These are phyloP conservation scores for Mixornis gularis DNA, from an alignment of 2,113 vertebrate genomes.

Conservation along the genomic window DNA sequence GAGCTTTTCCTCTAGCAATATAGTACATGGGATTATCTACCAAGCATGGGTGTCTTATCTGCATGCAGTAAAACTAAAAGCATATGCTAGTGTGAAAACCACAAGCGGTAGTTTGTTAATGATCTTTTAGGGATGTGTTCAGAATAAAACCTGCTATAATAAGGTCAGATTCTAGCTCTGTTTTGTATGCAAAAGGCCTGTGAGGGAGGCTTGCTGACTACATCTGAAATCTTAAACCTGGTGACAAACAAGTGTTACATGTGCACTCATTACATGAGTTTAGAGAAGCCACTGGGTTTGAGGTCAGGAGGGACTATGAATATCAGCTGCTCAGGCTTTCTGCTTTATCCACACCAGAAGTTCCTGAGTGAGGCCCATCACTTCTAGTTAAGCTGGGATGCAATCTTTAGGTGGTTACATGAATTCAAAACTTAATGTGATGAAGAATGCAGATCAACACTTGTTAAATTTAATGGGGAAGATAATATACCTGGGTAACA, in stretches of 20 bases:
- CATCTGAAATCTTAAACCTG: not conserved
- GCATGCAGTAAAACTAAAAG: not conserved
- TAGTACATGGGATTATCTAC: not conserved
- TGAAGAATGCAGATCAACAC: not conserved
- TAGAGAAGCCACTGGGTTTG: not conserved
- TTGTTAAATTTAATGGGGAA: not conserved
- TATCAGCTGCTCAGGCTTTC: not conserved
- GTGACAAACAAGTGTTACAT: not conserved
- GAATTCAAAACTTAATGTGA: not conserved
- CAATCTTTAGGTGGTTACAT: not conserved
- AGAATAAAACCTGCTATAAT: not conserved
- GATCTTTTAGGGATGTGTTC: not conserved
- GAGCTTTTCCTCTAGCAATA: not conserved
- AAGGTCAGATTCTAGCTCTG: not conserved
- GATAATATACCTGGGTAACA: not conserved
- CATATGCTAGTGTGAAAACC: not conserved
- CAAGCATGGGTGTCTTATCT: not conserved
- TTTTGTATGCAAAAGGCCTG: not conserved
- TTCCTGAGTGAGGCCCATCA: not conserved
- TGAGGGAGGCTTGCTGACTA: not conserved
- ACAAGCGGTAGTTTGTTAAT: not conserved
- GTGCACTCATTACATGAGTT: accelerated
- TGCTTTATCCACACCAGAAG: not conserved
- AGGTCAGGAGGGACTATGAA: not conserved
- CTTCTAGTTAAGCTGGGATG: not conserved